These are phyloP conservation scores for Poecilus cupreus DNA, from an alignment of 2,888 invertebrate genomes.

Conservation along the genomic window DNA sequence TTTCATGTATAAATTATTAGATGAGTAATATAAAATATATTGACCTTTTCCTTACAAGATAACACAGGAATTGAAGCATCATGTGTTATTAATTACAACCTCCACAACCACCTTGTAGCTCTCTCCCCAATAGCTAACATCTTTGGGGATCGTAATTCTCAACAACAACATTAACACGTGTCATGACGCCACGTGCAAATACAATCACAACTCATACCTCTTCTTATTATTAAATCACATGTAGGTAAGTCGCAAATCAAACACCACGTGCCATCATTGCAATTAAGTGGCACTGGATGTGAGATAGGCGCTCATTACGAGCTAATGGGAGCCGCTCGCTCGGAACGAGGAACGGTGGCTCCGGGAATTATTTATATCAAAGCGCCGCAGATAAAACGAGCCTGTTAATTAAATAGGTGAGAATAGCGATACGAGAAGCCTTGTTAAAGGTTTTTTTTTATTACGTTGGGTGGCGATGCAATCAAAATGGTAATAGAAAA, in stretches of 20 bases:
- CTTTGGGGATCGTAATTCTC: too few relatives aligned
- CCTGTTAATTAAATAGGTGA: background rate
- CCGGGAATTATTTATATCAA: background rate
- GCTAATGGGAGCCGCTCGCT: slow-evolving; percentile 14
- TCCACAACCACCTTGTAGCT: too few relatives aligned
- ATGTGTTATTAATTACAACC: slow-evolving; percentile 18
- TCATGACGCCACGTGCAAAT: too few relatives aligned
- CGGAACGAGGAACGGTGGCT: background rate
- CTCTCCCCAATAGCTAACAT: too few relatives aligned
- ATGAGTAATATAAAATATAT: slow-evolving; percentile 40
- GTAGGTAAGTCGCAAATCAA: too few relatives aligned
- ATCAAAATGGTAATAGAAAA: too few relatives aligned
- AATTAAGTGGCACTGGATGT: background rate
- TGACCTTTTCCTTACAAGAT: slow-evolving; percentile 43
- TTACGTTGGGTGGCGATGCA: background rate
- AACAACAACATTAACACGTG: background rate
- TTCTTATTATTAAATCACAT: too few relatives aligned
- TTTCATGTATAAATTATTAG: slow-evolving; percentile 37
- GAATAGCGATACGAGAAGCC: background rate
- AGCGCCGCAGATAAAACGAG: background rate
- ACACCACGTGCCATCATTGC: background rate
- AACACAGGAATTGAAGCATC: background rate
- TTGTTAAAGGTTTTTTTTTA: too few relatives aligned
- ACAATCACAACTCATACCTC: too few relatives aligned
- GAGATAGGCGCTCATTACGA: background rate